Conservation (phyloP, 1,140 invertebrate genomes). For the Trichomalopsis sarcophagae region DNA sequence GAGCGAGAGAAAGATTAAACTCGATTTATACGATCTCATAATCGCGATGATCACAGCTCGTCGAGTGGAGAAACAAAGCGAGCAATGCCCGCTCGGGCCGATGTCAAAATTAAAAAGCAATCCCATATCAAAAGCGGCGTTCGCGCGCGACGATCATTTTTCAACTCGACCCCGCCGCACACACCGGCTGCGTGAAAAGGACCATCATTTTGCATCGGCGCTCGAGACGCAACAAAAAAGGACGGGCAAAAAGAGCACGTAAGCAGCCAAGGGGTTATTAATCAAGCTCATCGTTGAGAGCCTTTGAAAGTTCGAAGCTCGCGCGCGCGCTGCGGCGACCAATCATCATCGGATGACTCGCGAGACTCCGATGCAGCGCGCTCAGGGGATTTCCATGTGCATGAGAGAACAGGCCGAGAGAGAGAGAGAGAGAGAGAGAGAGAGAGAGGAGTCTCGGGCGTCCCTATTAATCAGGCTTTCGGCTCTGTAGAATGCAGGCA, state of each 20-base stretch:
- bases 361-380: not conserved
- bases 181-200: not conserved
- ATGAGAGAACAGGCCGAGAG: too few relatives aligned
- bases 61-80: not conserved
- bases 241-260: not conserved
- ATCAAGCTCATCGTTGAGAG: slow-evolving; percentile 49
- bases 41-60: not conserved
- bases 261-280: slow-evolving; percentile 49
- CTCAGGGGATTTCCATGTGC: slow-evolving; percentile 35
- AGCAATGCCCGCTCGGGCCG: not conserved
- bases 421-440: too few relatives aligned
- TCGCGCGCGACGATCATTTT: slow-evolving; percentile 36
- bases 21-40: not conserved
- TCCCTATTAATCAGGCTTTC: slow-evolving; percentile 27
- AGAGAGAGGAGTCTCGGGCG: not conserved
- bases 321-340: too few relatives aligned
- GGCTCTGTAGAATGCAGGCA: not conserved
- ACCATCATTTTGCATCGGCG: not conserved
- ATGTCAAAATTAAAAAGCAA: slow-evolving; percentile 11
- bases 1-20: not conserved
- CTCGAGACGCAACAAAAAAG: not conserved
- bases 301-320: slow-evolving; percentile 41
- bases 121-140: not conserved
- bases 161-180: not conserved
- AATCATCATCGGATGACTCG: slow-evolving; percentile 55